Percentiles rank a stretch among this genome's conserved stretches.
Conservation (phyloP, 2,113 vertebrate species). For the Panthera tigris region DNA sequence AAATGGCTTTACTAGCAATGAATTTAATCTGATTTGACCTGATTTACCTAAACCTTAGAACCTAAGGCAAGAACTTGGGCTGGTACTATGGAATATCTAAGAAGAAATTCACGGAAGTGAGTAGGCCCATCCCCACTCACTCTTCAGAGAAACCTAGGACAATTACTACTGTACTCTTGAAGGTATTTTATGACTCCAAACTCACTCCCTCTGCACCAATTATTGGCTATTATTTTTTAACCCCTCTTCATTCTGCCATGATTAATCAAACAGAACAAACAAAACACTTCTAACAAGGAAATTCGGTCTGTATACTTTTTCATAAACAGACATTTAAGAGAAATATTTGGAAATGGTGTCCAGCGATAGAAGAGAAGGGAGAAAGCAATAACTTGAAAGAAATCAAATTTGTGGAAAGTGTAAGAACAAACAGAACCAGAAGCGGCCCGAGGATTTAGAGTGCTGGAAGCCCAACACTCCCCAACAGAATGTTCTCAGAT, state of each 20-base stretch:
- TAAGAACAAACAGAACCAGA: slow-evolving; percentile 3
- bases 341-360: slow-evolving; percentile 6
- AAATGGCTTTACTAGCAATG: neutral
- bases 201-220: neutral
- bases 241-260: neutral
- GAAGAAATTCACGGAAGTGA: neutral
- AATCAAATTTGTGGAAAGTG: neutral
- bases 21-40: neutral
- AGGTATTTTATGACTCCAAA: neutral
- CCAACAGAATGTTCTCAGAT: neutral
- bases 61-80: neutral
- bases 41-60: neutral
- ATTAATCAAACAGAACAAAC: neutral
- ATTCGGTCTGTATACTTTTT: neutral
- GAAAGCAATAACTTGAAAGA: slow-evolving; percentile 5
- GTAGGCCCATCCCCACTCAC: neutral
- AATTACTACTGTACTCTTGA: too few relatives aligned
- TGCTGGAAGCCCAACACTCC: neutral
- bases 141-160: neutral
- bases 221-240: neutral
- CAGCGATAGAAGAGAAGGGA: neutral
- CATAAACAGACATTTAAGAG: slow-evolving; percentile 35
- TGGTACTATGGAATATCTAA: neutral
- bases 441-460: neutral
- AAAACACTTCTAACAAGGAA: neutral